Conservation (phyloP, 2,797 vertebrate genomes). For the Chiloscyllium punctatum region DNA sequence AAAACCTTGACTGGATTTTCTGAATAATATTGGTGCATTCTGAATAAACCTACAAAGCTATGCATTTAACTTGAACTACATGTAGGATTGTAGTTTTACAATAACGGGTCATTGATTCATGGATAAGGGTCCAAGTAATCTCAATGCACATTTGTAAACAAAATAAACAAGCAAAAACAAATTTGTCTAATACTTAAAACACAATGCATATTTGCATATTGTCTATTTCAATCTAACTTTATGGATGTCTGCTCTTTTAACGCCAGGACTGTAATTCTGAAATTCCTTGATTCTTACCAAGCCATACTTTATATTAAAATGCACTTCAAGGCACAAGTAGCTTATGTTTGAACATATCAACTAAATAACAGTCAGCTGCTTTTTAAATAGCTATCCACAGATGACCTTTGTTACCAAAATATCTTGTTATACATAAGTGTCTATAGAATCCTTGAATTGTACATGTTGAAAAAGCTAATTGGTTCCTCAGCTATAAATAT, state of each 20-base stretch:
- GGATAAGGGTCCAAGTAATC: neutral
- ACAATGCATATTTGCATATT: neutral
- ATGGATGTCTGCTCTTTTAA: neutral
- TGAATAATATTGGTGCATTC: neutral
- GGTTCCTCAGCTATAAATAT: neutral
- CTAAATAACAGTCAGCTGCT: neutral
- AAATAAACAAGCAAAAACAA: neutral
- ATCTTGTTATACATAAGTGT: neutral
- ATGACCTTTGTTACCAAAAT: neutral
- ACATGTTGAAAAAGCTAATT: neutral
- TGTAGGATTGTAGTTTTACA: neutral
- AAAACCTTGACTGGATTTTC: neutral
- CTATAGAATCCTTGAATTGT: neutral
- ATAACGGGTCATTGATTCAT: neutral
- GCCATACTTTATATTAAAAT: neutral
- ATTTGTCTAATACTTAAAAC: neutral
- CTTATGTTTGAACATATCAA: neutral
- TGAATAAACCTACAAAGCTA: neutral
- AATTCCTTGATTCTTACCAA: neutral
- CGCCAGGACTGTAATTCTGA: neutral
- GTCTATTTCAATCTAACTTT: neutral
- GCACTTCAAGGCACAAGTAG: neutral
- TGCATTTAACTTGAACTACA: neutral
- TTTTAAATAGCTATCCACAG: neutral
- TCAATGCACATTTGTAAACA: neutral